phyloP scores from a whole-genome alignment of 64 coral and sea anemone genomes.

The Pocillopora damicornis region DNA sequence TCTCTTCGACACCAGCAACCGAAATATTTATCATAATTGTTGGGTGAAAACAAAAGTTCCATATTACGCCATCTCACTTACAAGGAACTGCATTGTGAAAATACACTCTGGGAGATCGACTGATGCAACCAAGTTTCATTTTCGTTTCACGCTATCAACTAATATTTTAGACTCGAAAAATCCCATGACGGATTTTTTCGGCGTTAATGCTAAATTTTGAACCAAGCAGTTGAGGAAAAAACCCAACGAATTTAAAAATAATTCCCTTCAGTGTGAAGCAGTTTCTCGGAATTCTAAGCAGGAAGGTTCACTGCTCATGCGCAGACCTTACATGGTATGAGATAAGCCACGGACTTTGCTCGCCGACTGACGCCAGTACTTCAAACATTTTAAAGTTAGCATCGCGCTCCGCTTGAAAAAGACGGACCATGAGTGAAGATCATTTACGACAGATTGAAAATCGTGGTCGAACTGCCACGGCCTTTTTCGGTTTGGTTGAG shows the following conservation, averaged over 20 bases:
- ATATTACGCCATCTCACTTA: no score
- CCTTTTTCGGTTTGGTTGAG: neutral
- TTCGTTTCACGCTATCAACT: neutral
- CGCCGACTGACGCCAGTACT: neutral
- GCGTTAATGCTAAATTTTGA: neutral
- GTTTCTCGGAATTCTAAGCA: slow-evolving; percentile 24
- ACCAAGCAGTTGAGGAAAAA: no score
- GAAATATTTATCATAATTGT: no score
- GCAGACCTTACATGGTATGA: neutral
- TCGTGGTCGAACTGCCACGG: neutral
- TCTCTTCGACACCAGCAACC: no score
- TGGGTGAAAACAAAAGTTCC: no score
- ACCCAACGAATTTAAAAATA: no score
- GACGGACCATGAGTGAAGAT: slow-evolving; percentile 1
- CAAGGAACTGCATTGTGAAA: no score
- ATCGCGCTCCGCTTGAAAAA: neutral
- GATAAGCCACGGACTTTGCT: neutral
- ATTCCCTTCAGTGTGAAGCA: neutral
- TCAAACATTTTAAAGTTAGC: neutral
- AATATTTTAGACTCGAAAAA: neutral
- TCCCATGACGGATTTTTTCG: neutral
- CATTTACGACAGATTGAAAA: neutral
- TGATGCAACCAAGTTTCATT: neutral
- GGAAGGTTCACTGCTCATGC: neutral
- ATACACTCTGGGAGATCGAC: neutral